Conservation (phyloP, 2,113 vertebrate genomes). For the Capra hircus region DNA sequence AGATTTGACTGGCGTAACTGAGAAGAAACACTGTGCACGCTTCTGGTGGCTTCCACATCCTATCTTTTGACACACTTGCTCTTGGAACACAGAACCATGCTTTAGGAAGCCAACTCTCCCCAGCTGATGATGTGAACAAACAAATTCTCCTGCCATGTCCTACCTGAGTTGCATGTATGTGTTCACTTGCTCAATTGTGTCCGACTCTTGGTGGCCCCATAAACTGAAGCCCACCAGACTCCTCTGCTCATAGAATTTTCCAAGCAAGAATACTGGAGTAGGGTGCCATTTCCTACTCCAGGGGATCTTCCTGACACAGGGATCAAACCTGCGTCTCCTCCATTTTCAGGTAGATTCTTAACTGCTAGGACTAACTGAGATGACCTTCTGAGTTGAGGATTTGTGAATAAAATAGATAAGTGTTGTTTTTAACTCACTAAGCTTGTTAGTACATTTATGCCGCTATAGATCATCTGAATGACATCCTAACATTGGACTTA, state of each 20-base stretch:
- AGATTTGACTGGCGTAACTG: neutral
- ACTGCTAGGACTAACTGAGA: neutral
- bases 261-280: neutral
- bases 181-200: neutral
- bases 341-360: fast-evolving
- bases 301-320: neutral
- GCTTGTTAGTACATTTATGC: neutral
- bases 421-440: neutral
- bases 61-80: neutral
- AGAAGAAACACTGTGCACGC: neutral
- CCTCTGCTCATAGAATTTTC: neutral
- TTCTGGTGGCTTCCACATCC: neutral
- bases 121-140: neutral
- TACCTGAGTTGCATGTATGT: neutral
- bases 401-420: neutral
- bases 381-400: neutral
- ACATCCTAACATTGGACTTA: neutral
- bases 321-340: neutral
- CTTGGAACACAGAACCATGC: neutral
- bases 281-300: neutral
- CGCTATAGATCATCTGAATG: neutral
- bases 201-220: neutral
- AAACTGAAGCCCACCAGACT: neutral
- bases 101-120: neutral
- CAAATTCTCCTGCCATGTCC: neutral